Evolutionary conservation across 2,113 vertebrate species (phyloP), one percentile per base, ranked within the genome.

Genomic region (Trematomus loennbergii): DNA sequence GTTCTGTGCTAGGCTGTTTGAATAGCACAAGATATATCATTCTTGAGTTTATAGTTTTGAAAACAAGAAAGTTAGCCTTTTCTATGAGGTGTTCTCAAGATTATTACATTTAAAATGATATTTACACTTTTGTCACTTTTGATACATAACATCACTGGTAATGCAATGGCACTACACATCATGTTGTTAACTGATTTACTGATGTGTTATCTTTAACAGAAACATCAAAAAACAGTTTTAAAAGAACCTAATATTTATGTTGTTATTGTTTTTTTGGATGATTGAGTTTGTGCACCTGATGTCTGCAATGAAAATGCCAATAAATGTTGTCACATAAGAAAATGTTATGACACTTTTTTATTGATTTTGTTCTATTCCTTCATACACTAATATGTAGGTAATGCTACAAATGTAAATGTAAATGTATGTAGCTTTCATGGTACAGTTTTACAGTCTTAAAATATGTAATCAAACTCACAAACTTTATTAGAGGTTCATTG

Each of bases 241-340:
- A 82, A 88, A 87, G 46, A 88, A 78, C 60, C 61, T 89, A 50
- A 73, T 90, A 79, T 91, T 89, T 91, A 89, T 91, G 87, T 82
- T 91, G 60, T 86, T 82, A 88, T 85, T 81, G 55, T 81, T 87
- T 83, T 73, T 66, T 62, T 79, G 75, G 60, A 86, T 81, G 53
- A 75, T 58, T 85, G 79, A 83, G 45, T 88, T 87, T 78, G 59
- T 91, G 80, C 59, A 83, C 68, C 60, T 50, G 48, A 82, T 89
- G 62, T 88, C 69, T 87, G 69, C 78, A 82, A 84, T 54, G 81
- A 72, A 29, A 84, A 66, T 86, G 25, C 9, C 62, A 93, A 93
- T 91, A 89, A 92, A 93, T 69, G 43, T 36, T 80, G 7, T 72
- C 57, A 79, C 15, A 61, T 75, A 69, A 74, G 0, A 45, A 45